phyloP scores from a whole-genome alignment of 2,888 invertebrate genomes.

The Dorcus hopei region DNA sequence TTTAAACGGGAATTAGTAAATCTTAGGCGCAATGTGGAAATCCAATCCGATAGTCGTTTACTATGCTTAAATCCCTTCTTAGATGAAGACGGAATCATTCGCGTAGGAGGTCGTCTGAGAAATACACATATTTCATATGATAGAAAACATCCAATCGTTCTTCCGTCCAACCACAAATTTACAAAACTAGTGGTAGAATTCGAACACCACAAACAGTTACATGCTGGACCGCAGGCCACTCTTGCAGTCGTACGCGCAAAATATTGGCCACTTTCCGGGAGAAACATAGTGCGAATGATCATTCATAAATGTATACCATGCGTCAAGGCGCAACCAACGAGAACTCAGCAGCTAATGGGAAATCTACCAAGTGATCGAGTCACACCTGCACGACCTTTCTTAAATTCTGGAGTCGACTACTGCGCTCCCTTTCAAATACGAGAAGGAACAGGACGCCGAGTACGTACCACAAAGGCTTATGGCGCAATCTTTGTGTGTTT shows the following conservation, averaged over 20 bases:
- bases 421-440: background rate
- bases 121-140: constrained; percentile 4
- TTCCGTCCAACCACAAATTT: constrained; percentile 7
- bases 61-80: constrained; percentile 5
- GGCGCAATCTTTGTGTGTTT: background rate
- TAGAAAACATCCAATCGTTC: constrained; percentile 6
- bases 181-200: constrained; percentile 4
- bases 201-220: constrained; percentile 4
- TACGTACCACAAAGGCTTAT: background rate
- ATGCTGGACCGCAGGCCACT: background rate
- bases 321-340: background rate
- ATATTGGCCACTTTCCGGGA: constrained; percentile 5
- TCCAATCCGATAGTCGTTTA: too few species aligned
- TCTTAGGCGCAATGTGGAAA: too few species aligned
- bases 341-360: background rate
- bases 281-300: background rate
- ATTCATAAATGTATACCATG: background rate
- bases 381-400: background rate
- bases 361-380: constrained; percentile 1
- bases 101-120: constrained; percentile 8
- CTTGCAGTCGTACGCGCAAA: constrained; percentile 2
- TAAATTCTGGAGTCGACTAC: constrained; percentile 1
- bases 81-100: constrained; percentile 1
- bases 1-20: too few species aligned
- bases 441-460: background rate